Evolutionary conservation across 2,888 invertebrate genomes (phyloP), one percentile per base, ranked within the genome.

Genomic region (Deilephila porcellus): DNA sequence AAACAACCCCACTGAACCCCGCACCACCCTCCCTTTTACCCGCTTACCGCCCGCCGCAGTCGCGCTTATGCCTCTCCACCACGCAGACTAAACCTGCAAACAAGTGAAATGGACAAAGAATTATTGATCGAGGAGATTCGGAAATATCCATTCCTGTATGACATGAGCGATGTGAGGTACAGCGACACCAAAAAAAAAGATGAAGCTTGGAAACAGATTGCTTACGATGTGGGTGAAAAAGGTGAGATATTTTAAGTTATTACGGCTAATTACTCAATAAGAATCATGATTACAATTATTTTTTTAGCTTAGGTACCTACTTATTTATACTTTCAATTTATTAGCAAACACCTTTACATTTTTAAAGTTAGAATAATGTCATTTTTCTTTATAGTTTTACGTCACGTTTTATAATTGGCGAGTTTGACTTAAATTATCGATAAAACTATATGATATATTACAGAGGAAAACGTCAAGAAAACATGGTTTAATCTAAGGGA

Each of bases 401-500:
- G 45, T 45, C 3, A 45, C 1, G 14, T 45, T 14, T 14, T 45
- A 14, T 14, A 45, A 45, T 45, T 45, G 2, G 5, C 5, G 56
- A n/a, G 17, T 4, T n/a, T 45, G 11, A 45, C 3, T 14, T 11
- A 45, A 3, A n/a, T n/a, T 56, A n/a, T n/a, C n/a, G 19, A n/a
- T 17, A 56, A n/a, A 56, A 56, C 17, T 17, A n/a, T 56, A n/a
- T n/a, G 5, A 56, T 56, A n/a, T 3, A 7, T 63, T 67, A 52
- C 78, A 80, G 80, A 77, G 76, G 76, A 77, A 74, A 76, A 77
- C 37, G 79, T 78, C 75, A 79, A 75, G 78, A 79, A 80, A 78
- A 77, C 76, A 72, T 80, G 80, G 81, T 76, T 77, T 73, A 79
- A 80, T 77, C 75, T 80, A 75, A 74, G 76, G 71, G 78, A 78